Evolutionary conservation across 2,113 vertebrate species (phyloP), one percentile per base, ranked within the genome.

Genomic region (Tyto alba): DNA sequence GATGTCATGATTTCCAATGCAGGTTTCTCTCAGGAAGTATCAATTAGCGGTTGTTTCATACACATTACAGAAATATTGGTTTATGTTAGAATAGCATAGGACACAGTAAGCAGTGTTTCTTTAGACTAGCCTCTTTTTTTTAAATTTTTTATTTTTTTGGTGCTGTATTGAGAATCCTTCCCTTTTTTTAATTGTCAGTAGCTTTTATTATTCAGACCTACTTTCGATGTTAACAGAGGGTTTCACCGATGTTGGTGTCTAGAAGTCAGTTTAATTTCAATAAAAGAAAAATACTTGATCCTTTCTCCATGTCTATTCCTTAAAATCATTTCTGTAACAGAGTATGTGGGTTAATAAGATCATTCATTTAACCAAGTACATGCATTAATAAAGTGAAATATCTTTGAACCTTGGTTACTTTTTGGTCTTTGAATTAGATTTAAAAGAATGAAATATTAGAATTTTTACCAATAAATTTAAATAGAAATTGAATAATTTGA

Each of bases 381-480:
- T 91, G 34, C 73, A 90, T 96, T 98, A 95, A 66, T 93, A 95
- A 90, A 67, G 92, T 96, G 93, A 90, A 92, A 93, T 95, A 41
- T 96, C 83, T 98, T 97, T 98, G 97, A 98, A 97, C 59, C 56
- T 91, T 45, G 71, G 88, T 96, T 97, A 96, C 83, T 95, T 91
- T 91, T 97, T 97, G 96, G 95, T 97, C 95, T 97, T 96, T 69
- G 93, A 89, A 96, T 97, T 97, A 91, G 80, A 96, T 97, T 95
- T 97, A 98, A 97, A 97, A 95, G 95, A 97, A 98, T 98, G 97
- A 98, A 98, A 98, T 98, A 98, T 98, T 98, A 97, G 86, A 79
- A 92, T 97, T 98, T 95, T 97, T 97, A 95, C 97, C 97, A 95
- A 97, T 99, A 98, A 98, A 98, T 98, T 98, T 98, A 94, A 98